phyloP scores from a whole-genome alignment of 2,888 invertebrate genomes.

The Melikaiella ostensackeni region DNA sequence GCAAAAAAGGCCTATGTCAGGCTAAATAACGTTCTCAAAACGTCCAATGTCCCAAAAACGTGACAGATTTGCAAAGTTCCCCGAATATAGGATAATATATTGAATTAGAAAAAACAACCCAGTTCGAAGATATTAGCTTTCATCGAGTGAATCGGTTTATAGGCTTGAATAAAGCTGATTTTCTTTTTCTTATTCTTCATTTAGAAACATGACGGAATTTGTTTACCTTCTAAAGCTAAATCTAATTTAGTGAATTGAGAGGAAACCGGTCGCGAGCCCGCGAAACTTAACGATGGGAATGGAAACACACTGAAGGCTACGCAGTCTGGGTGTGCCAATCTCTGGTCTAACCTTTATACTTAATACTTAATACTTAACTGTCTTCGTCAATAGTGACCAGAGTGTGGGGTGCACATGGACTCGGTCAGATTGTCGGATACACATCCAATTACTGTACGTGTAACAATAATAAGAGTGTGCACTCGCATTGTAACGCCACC shows the following conservation, averaged over 20 bases:
- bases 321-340: conserved; percentile 31
- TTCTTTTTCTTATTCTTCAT: background rate
- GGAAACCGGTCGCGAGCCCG: background rate
- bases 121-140: no score
- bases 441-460: conserved; percentile 28
- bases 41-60: no score
- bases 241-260: background rate
- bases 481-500: conserved; percentile 32
- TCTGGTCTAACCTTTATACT: conserved; percentile 23
- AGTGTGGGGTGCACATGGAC: conserved; percentile 20
- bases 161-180: no score
- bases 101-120: no score
- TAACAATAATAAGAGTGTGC: conserved; percentile 10
- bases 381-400: conserved; percentile 7
- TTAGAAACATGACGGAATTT: background rate
- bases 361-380: conserved; percentile 13
- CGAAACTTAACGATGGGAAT: conserved; percentile 24
- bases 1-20: no score
- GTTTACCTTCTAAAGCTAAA: background rate
- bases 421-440: background rate
- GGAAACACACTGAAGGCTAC: conserved; percentile 21
- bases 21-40: no score
- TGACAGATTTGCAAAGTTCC: no score
- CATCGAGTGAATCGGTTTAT: no score
- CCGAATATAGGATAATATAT: no score